Conservation (phyloP, 2,113 vertebrate species). For the Neolamprologus ventralis region DNA sequence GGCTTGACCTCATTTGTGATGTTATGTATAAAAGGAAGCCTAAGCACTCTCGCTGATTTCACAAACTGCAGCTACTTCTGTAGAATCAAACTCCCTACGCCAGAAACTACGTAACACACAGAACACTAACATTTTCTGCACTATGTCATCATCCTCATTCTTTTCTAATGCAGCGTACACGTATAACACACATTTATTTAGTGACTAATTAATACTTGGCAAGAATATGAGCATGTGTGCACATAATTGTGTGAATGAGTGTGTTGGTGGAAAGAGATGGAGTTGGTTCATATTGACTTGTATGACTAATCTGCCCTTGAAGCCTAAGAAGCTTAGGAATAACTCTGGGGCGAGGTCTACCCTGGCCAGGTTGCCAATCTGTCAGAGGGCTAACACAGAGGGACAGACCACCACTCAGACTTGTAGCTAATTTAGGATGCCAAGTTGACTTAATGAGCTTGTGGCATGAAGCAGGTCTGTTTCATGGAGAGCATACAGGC, state of each 20-base stretch:
- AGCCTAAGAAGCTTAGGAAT: not conserved
- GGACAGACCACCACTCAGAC: not conserved
- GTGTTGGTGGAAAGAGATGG: not conserved
- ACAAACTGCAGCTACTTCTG: not conserved
- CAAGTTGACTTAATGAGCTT: not conserved
- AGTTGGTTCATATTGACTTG: not conserved
- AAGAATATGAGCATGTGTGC: not conserved
- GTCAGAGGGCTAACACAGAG: not conserved
- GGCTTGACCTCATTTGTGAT: not conserved
- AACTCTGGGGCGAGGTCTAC: not conserved
- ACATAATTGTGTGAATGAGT: not conserved
- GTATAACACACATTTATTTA: not conserved
- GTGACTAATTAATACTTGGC: not conserved
- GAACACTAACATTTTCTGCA: not conserved
- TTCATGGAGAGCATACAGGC: not conserved
- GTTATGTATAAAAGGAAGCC: not conserved
- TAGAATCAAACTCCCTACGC: not conserved
- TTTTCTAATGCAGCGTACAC: not conserved
- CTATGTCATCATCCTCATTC: not conserved
- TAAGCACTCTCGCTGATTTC: not conserved
- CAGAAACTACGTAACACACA: not conserved
- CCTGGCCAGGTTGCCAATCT: not conserved
- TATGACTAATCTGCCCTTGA: not conserved
- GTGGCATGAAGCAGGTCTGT: not conserved
- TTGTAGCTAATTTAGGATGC: not conserved